A percentile compares a stretch with the other conserved stretches of the same genome.
phyloP scores from a whole-genome alignment of 1,140 invertebrate genomes.

The Pseudomyrmex pallidus region DNA sequence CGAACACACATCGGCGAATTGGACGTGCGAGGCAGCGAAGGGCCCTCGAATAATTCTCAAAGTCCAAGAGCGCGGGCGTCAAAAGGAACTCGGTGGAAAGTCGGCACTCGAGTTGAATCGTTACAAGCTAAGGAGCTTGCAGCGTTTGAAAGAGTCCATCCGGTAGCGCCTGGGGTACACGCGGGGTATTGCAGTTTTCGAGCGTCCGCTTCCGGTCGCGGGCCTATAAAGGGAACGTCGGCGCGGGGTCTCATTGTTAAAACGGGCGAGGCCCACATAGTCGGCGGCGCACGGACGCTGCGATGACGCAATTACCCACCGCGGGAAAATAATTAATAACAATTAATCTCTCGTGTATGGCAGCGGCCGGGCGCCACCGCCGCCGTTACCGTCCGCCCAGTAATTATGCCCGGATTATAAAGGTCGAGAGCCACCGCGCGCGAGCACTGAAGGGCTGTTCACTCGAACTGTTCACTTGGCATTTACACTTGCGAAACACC shows the following conservation, averaged over 20 bases:
- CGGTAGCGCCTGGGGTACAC: constrained; percentile 57
- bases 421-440: constrained; percentile 82
- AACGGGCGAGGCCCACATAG: constrained; percentile 74
- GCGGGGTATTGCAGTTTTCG: constrained; percentile 76
- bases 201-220: constrained; percentile 77
- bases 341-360: constrained; percentile 84
- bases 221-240: constrained; percentile 75
- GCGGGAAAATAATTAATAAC: constrained; percentile 85
- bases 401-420: constrained; percentile 85
- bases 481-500: constrained; percentile 82
- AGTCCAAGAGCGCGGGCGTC: constrained; percentile 24
- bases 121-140: constrained; percentile 60
- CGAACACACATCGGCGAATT: not conserved
- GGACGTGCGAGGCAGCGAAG: not conserved
- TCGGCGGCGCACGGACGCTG: constrained; percentile 67
- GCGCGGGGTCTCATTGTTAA: constrained; percentile 79
- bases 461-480: constrained; percentile 85
- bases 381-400: constrained; percentile 76
- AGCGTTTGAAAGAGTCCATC: constrained; percentile 76
- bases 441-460: constrained; percentile 82
- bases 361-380: constrained; percentile 61
- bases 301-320: constrained; percentile 83
- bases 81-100: constrained; percentile 16
- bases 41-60: constrained; percentile 16
- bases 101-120: constrained; percentile 52